A percentile compares a stretch with the other conserved stretches of the same genome.
These are phyloP conservation scores for Emydoidea blandingii DNA, from an alignment of 2,797 vertebrate species.

Conservation along the genomic window DNA sequence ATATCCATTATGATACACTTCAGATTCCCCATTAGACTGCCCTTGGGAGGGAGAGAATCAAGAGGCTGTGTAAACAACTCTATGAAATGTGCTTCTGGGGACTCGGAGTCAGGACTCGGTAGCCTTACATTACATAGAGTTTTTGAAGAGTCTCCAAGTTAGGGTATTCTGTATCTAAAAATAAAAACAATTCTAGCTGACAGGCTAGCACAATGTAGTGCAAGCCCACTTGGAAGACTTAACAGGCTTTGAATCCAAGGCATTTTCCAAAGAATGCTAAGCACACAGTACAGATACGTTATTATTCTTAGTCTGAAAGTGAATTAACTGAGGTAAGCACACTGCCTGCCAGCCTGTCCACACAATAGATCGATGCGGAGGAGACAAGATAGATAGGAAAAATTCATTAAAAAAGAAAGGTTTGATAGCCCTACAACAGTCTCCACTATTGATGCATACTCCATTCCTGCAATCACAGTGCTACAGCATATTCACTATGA, in stretches of 20 bases:
- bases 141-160: constrained; percentile 5
- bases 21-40: constrained; percentile 55
- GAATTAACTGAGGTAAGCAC: not conserved
- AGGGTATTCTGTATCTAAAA: constrained; percentile 37
- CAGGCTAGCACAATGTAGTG: not conserved
- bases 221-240: constrained; percentile 14
- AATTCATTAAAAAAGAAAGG: not conserved
- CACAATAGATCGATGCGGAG: not conserved
- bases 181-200: not conserved
- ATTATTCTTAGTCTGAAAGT: not conserved
- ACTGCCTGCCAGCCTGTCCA: not conserved
- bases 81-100: constrained; percentile 12
- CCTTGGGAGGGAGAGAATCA: constrained; percentile 18
- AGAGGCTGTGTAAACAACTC: constrained; percentile 26
- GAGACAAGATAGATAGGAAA: not conserved
- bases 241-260: not conserved
- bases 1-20: constrained; percentile 35
- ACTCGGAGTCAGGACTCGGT: not conserved
- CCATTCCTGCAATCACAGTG: not conserved
- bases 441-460: not conserved
- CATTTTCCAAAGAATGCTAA: constrained; percentile 18
- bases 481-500: not conserved
- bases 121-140: not conserved
- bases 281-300: fast-evolving
- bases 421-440: not conserved